Percentiles rank a stretch among this genome's conserved stretches.
phyloP scores from a whole-genome alignment of 64 coral and sea anemone species.

The Porites australiensis region DNA sequence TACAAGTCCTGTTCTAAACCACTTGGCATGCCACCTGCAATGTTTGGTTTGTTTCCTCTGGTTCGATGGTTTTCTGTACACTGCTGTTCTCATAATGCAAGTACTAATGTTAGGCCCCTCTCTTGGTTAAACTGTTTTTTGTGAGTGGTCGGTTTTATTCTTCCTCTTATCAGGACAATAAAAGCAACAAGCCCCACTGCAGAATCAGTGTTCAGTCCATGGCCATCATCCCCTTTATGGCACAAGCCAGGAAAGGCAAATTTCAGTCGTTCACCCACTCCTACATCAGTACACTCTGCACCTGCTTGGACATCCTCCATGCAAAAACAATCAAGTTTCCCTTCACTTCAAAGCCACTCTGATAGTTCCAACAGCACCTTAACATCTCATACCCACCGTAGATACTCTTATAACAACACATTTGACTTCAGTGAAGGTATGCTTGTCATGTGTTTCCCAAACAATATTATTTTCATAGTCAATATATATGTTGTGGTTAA shows the following conservation, averaged over 20 bases:
- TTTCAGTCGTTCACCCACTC: conserved; percentile 22
- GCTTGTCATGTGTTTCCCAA: background rate
- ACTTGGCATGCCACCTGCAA: too few relatives aligned
- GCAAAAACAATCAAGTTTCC: conserved; percentile 13
- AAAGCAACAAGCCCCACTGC: conserved; percentile 31
- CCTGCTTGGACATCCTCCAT: background rate
- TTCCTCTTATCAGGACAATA: conserved; percentile 45
- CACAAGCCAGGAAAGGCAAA: conserved; percentile 38
- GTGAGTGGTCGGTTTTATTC: background rate
- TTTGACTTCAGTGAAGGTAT: conserved; percentile 37
- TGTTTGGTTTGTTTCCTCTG: too few relatives aligned
- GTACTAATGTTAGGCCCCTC: too few relatives aligned
- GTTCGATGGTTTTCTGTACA: too few relatives aligned
- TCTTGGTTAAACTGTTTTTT: too few relatives aligned
- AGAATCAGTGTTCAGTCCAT: background rate
- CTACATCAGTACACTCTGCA: conserved; percentile 18
- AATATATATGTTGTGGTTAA: too few relatives aligned
- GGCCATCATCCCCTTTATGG: conserved; percentile 37
- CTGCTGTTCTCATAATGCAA: too few relatives aligned
- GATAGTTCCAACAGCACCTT: background rate
- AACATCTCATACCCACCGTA: background rate
- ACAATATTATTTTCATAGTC: background rate
- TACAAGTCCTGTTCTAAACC: too few relatives aligned
- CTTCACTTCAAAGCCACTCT: conserved; percentile 16
- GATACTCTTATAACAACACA: background rate